Evolutionary conservation across 2,888 invertebrate genomes (phyloP), one percentile per base, ranked within the genome.

Genomic region (Notocelia uddmanniana): DNA sequence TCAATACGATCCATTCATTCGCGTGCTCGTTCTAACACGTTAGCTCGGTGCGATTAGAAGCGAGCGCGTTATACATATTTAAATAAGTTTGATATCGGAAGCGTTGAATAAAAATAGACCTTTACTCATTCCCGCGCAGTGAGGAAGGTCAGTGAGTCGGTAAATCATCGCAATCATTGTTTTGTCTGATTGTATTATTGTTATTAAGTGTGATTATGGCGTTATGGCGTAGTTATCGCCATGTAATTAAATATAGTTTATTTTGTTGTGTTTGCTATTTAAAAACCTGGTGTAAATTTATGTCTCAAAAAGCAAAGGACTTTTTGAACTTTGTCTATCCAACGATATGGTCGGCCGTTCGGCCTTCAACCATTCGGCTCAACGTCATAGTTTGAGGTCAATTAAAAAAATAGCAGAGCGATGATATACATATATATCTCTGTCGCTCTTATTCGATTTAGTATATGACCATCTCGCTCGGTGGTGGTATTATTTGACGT

Each of bases 151-250:
- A 72, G 67, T 60, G 21, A 21, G 55, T 37, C 67, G 37, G 23
- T 72, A 72, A 72, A 62, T 72, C 48, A 72, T 52, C n/a, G 41
- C 59, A 54, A 41, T 66, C 59, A 50, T 68, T 41, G 57, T 58
- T 50, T 67, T 71, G 66, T 66, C 19, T 37, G 23, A 58, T 54
- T 66, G 71, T 48, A 13, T 72, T 68, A 72, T 72, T 62, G 72
- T 67, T 72, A 62, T 62, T 67, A 50, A 41, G 69, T 41, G 34
- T 45, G 71, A 71, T 62, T 67, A 54, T 34, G 66, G 37, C 19
- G 10, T 21, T 60, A n/a, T 11, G 2, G 18, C 37, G 41, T 45
- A n/a, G n/a, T 55, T 71, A 72, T 68, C 72, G 19, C 45, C 13
- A 21, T 67, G 9, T 23, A 55, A 54, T n/a, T n/a, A 54, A 66